A percentile compares a stretch with the other conserved stretches of the same genome.
Conservation (phyloP, 1,140 invertebrate species). For the Dendroctonus valens region DNA sequence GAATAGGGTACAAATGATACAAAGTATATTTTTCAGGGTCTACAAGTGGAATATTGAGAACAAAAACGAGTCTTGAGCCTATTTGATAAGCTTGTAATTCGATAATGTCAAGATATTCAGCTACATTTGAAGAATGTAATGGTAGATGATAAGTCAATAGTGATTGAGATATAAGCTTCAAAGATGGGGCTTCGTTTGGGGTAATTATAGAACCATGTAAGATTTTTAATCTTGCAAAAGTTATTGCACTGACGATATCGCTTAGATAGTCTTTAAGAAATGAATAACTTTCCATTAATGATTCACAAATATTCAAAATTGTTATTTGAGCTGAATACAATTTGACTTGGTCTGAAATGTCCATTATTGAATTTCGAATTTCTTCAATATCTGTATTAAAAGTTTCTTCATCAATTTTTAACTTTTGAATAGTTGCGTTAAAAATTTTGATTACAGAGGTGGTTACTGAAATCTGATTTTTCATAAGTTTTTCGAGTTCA, state of each 20-base stretch:
- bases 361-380: slow-evolving; percentile 20
- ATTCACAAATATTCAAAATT: slow-evolving; percentile 18
- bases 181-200: slow-evolving; percentile 5
- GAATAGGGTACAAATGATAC: too few relatives aligned
- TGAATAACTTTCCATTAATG: slow-evolving; percentile 24
- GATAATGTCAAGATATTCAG: slow-evolving; percentile 23
- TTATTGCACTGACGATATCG: slow-evolving; percentile 16
- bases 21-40: slow-evolving; percentile 15
- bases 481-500: slow-evolving; percentile 32
- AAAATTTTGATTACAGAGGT: slow-evolving; percentile 34
- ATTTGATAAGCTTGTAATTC: slow-evolving; percentile 29
- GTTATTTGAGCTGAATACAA: too few relatives aligned
- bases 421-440: slow-evolving; percentile 33
- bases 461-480: slow-evolving; percentile 35
- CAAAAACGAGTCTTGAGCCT: slow-evolving; percentile 22
- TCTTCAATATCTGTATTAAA: slow-evolving; percentile 25
- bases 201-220: slow-evolving; percentile 27
- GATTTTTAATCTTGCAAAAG: slow-evolving; percentile 24
- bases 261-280: slow-evolving; percentile 15
- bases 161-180: slow-evolving; percentile 23
- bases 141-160: slow-evolving; percentile 20
- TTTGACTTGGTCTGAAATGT: too few relatives aligned
- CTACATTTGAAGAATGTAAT: slow-evolving; percentile 5
- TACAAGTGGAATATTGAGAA: slow-evolving; percentile 21
- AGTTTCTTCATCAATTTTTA: slow-evolving; percentile 31